These are phyloP conservation scores for Crotalus viridis DNA, from an alignment of 2,113 vertebrate species.

Conservation along the genomic window DNA sequence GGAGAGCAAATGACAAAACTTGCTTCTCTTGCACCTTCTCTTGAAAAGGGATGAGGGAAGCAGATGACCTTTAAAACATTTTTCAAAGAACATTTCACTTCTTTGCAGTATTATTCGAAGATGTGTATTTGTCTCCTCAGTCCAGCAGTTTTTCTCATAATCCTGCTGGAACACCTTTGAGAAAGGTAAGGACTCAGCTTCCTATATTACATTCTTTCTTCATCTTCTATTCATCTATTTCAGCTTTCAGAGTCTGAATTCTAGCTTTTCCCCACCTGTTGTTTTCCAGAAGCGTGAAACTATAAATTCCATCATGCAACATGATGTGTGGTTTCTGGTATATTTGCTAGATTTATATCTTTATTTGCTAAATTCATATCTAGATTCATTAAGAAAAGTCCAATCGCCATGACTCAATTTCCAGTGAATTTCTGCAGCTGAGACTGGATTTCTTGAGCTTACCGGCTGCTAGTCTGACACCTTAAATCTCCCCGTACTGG, in stretches of 20 bases:
- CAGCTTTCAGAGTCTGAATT: background rate
- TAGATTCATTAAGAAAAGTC: background rate
- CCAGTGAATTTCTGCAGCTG: background rate
- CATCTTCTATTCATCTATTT: background rate
- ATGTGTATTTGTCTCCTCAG: constrained; percentile 56
- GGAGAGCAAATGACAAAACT: background rate
- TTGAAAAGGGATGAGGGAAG: background rate
- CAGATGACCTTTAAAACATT: background rate
- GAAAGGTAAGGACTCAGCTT: constrained; percentile 42
- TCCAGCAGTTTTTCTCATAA: constrained; percentile 13
- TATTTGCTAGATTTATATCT: background rate
- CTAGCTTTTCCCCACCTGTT: background rate
- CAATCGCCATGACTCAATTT: background rate
- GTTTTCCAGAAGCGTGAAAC: background rate
- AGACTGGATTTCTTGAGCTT: background rate
- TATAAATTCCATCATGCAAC: background rate
- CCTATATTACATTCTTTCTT: background rate
- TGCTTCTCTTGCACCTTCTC: background rate
- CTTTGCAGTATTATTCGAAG: constrained; percentile 67
- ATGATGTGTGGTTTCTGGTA: background rate
- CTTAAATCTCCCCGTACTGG: background rate
- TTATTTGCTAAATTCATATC: too few relatives aligned
- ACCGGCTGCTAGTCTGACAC: background rate
- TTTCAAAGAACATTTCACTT: background rate
- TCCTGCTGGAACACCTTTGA: background rate